Evolutionary conservation across 2,888 invertebrate species (phyloP).

Genomic region (Chalcis sispes): DNA sequence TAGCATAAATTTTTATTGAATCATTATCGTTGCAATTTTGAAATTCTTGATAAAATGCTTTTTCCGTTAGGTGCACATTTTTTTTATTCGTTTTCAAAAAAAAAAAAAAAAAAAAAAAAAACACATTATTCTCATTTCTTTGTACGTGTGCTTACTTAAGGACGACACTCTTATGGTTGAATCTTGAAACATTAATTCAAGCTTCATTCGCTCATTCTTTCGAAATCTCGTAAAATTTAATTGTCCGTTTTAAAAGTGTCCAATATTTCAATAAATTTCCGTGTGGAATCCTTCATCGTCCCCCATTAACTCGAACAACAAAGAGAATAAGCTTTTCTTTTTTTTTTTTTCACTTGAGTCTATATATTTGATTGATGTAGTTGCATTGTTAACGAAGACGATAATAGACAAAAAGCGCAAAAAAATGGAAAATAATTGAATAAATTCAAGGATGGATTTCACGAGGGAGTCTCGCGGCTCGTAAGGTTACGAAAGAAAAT

Average conservation of each 20-base stretch:
- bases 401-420: neutral
- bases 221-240: neutral
- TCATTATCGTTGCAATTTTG: neutral
- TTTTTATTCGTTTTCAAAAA: no score
- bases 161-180: neutral
- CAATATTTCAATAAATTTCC: conserved; percentile 16
- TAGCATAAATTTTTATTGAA: neutral
- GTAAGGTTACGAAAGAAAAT: no score
- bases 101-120: no score
- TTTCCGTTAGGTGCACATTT: no score
- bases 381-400: neutral
- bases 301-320: no score
- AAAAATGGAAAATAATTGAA: conserved; percentile 4
- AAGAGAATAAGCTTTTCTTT: neutral
- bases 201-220: neutral
- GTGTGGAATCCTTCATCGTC: no score
- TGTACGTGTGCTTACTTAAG: no score
- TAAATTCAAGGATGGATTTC: neutral
- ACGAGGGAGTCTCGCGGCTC: no score
- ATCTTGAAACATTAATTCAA: neutral
- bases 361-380: neutral
- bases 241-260: neutral
- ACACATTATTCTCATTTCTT: no score
- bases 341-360: neutral
- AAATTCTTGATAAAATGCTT: neutral